Evolutionary conservation across 1,140 invertebrate species (phyloP).

Genomic region (Tribolium madens): DNA sequence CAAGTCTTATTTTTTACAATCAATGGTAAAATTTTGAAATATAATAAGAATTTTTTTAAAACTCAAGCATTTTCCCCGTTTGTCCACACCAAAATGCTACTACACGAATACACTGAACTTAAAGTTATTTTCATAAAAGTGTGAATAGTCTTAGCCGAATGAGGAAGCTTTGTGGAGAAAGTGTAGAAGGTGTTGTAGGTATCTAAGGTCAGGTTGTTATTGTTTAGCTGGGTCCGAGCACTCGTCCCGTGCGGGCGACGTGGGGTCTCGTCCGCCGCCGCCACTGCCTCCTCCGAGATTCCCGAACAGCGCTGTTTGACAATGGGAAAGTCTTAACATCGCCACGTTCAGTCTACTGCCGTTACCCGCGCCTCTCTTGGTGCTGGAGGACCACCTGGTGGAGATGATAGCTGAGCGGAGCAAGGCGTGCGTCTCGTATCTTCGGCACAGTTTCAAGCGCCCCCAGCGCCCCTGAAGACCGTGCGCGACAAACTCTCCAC

Average conservation of each 20-base stretch:
- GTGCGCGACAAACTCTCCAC: conserved; percentile 46
- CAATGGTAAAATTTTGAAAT: too few relatives aligned
- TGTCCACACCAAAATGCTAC: too few relatives aligned
- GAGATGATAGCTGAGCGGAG: conserved; percentile 68
- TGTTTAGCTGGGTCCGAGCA: conserved; percentile 63
- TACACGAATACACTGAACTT: background rate
- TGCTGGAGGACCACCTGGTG: conserved; percentile 68
- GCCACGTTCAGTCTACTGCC: conserved; percentile 64
- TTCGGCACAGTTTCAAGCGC: conserved; percentile 66
- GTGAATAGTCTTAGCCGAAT: background rate
- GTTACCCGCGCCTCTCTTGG: conserved; percentile 65
- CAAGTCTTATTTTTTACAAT: too few relatives aligned
- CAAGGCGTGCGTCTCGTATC: conserved; percentile 68
- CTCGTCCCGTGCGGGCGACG: conserved; percentile 60
- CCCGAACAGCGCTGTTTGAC: conserved; percentile 77
- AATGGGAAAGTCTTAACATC: conserved; percentile 73
- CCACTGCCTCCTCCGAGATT: conserved; percentile 75
- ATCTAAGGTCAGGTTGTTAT: background rate
- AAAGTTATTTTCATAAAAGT: background rate
- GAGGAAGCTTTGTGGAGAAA: background rate
- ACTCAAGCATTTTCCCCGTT: too few relatives aligned
- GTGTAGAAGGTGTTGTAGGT: background rate
- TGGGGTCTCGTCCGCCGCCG: conserved; percentile 68
- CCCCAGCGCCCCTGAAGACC: conserved; percentile 54
- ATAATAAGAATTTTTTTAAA: too few relatives aligned